Evolutionary conservation across 1,140 invertebrate genomes (phyloP).

Genomic region (Sminthurides bifidus): DNA sequence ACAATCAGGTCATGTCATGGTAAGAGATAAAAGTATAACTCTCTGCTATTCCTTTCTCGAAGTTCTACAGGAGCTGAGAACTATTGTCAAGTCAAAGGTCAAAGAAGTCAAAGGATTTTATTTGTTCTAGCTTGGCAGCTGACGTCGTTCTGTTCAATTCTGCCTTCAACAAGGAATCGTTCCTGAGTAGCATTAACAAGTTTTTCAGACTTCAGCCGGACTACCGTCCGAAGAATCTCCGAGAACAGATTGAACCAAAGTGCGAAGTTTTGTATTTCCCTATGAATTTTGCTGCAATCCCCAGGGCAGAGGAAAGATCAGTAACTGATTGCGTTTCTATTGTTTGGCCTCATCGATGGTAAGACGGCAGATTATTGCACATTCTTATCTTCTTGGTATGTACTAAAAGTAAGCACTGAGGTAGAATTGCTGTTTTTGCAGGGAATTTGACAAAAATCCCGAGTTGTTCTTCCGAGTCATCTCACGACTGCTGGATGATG

Average conservation of each 20-base stretch:
- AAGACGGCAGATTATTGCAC: constrained; percentile 25
- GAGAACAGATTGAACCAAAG: constrained; percentile 46
- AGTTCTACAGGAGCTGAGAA: too few relatives aligned
- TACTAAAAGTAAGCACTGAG: too few relatives aligned
- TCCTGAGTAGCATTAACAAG: constrained; percentile 48
- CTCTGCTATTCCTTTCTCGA: background rate
- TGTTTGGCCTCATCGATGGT: constrained; percentile 65
- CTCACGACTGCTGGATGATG: constrained; percentile 43
- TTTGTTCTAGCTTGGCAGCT: constrained; percentile 49
- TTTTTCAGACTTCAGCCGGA: constrained; percentile 58
- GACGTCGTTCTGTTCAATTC: constrained; percentile 63
- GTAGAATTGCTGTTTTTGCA: constrained; percentile 32
- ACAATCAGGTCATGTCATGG: constrained; percentile 63
- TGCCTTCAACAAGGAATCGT: constrained; percentile 53
- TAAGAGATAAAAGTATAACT: constrained; percentile 33
- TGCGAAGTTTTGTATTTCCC: constrained; percentile 56
- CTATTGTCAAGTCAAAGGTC: too few relatives aligned
- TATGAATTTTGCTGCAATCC: constrained; percentile 39
- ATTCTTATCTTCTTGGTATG: too few relatives aligned
- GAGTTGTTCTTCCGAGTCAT: constrained; percentile 50
- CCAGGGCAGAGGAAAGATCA: background rate
- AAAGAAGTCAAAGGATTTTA: constrained; percentile 16
- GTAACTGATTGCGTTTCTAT: constrained; percentile 43
- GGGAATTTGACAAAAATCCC: constrained; percentile 68
- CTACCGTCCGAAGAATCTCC: constrained; percentile 45